Evolutionary conservation across 2,113 vertebrate genomes (phyloP).

Genomic region (Sphaerodactylus townsendi): DNA sequence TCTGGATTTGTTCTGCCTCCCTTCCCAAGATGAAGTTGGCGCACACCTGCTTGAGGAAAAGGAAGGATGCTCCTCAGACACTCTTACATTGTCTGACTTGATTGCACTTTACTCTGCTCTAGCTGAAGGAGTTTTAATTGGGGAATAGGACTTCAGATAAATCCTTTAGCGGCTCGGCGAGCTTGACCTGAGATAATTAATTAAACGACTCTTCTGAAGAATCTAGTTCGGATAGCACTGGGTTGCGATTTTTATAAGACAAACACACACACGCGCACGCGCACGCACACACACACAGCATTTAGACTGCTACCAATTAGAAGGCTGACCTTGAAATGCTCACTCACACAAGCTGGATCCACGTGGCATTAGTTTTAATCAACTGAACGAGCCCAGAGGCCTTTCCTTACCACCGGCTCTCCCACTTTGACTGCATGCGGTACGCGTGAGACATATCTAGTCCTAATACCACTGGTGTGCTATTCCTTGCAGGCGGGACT

Average conservation of each 20-base stretch:
- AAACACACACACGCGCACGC: too few relatives aligned
- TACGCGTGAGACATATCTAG: not conserved
- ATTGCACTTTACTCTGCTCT: conserved; percentile 19
- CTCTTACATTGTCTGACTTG: conserved; percentile 9
- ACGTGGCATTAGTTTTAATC: not conserved
- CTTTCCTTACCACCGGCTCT: not conserved
- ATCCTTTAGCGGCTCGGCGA: conserved; percentile 12
- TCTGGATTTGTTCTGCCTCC: conserved; percentile 17
- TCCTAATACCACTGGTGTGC: not conserved
- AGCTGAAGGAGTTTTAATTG: conserved; percentile 21
- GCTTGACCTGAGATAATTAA: conserved; percentile 18
- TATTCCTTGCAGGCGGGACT: not conserved
- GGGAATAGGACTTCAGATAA: conserved; percentile 28
- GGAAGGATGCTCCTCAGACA: conserved; percentile 24
- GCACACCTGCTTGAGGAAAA: not conserved
- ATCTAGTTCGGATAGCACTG: conserved; percentile 28
- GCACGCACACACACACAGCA: too few relatives aligned
- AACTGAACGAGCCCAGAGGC: not conserved
- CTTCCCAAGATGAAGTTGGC: not conserved
- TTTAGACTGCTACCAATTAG: not conserved
- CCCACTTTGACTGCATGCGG: not conserved
- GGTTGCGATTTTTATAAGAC: conserved; percentile 1
- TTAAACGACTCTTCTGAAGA: conserved; percentile 34
- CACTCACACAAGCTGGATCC: not conserved
- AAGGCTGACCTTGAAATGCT: not conserved